Evolutionary conservation across 2,797 vertebrate species (phyloP).

Genomic region (Discoglossus pictus): DNA sequence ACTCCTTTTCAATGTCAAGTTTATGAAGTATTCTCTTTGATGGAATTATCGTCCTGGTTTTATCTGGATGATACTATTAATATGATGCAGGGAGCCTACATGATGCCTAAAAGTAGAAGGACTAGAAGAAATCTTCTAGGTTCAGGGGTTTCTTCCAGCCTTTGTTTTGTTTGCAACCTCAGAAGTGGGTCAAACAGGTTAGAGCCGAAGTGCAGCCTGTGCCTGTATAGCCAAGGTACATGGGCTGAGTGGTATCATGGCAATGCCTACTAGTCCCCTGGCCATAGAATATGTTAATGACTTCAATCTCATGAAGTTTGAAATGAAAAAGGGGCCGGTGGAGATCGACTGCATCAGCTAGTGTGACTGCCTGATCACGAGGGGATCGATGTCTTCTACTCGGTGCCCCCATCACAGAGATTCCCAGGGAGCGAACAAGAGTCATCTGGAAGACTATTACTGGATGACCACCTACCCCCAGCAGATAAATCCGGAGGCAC

Average conservation of each 20-base stretch:
- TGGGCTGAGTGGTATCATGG: slow-evolving; percentile 95
- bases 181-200: no score
- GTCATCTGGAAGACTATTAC: slow-evolving; percentile 98
- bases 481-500: slow-evolving; percentile 94
- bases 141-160: no score
- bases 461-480: slow-evolving; percentile 98
- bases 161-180: no score
- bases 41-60: no score
- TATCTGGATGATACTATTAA: no score
- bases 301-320: slow-evolving; percentile 99
- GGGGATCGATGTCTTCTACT: slow-evolving; percentile 98
- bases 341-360: slow-evolving; percentile 97
- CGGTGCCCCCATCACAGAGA: slow-evolving; percentile 97
- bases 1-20: no score
- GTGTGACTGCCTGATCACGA: slow-evolving; percentile 97
- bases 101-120: no score
- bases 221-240: slow-evolving; percentile 89
- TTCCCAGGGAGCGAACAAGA: slow-evolving; percentile 96
- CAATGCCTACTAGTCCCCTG: slow-evolving; percentile 99
- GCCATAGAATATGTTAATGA: slow-evolving; percentile 99
- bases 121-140: no score
- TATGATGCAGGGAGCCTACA: no score
- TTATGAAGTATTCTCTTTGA: no score
- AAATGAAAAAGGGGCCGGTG: slow-evolving; percentile 99
- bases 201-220: slow-evolving; percentile 94